Conservation (phyloP, 1,140 invertebrate genomes). For the Drosophila tropicalis region DNA sequence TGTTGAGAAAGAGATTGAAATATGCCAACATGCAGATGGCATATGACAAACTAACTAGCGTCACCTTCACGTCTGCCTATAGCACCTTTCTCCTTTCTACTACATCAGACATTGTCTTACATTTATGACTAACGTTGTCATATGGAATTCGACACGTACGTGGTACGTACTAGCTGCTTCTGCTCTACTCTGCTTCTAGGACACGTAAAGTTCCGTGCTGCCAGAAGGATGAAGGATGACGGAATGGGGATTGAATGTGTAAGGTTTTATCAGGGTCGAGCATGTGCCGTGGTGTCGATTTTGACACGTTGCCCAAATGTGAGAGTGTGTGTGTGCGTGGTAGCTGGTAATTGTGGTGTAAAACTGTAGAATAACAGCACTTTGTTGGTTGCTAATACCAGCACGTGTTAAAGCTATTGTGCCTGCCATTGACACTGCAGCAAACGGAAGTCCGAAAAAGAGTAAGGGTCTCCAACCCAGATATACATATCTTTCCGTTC, state of each 20-base stretch:
- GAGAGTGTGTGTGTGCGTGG: constrained; percentile 19
- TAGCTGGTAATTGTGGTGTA: constrained; percentile 75
- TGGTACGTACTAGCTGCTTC: constrained; percentile 27
- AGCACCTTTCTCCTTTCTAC: constrained; percentile 3
- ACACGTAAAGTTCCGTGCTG: constrained; percentile 48
- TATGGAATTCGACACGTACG: constrained; percentile 77
- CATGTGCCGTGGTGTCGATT: constrained; percentile 44
- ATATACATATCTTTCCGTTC: neutral
- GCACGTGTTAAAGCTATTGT: constrained; percentile 51
- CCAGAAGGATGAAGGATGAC: neutral
- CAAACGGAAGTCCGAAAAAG: neutral
- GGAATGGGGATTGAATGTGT: constrained; percentile 20
- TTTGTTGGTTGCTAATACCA: constrained; percentile 72
- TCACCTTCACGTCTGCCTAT: constrained; percentile 29
- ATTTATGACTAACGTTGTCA: constrained; percentile 74
- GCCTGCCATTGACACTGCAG: constrained; percentile 48
- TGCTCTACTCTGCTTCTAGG: neutral
- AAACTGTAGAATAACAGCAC: constrained; percentile 78
- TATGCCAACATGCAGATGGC: constrained; percentile 65
- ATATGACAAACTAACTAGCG: constrained; percentile 58
- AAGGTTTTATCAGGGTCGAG: constrained; percentile 3
- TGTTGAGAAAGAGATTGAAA: constrained; percentile 33
- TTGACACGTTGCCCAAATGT: constrained; percentile 42
- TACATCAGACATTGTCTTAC: constrained; percentile 65
- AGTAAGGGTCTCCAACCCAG: neutral